Evolutionary conservation across 2,797 vertebrate genomes (phyloP).

Genomic region (Chiroxiphia lanceolata): DNA sequence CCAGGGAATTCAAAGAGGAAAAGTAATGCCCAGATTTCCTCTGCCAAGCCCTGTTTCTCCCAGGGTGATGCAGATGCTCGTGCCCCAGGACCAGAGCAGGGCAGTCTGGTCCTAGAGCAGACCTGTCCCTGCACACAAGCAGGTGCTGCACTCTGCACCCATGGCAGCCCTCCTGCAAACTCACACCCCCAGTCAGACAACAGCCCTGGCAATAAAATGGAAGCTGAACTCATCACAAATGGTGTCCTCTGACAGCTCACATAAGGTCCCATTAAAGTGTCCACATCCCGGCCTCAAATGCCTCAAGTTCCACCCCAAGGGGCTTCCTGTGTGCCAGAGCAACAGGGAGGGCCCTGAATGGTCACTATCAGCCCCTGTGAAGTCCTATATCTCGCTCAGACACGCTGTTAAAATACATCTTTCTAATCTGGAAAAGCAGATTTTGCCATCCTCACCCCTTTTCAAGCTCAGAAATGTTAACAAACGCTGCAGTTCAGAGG

Average conservation of each 20-base stretch:
- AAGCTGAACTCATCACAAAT: neutral
- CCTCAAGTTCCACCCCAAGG: neutral
- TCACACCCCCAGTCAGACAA: neutral
- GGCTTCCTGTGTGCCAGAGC: neutral
- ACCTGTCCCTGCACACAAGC: accelerated
- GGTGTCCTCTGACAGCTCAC: neutral
- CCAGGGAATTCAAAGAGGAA: neutral
- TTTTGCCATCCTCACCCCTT: constrained; percentile 9
- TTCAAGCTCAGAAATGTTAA: constrained; percentile 39
- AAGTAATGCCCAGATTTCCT: neutral
- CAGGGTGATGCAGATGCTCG: neutral
- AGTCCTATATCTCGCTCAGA: neutral
- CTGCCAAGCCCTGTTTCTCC: neutral
- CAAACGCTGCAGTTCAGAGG: constrained; percentile 29
- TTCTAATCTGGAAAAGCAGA: constrained; percentile 1
- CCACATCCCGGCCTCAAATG: neutral
- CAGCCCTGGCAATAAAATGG: neutral
- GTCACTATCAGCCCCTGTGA: neutral
- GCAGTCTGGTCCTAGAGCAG: neutral
- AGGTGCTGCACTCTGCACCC: neutral
- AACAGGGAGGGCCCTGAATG: neutral
- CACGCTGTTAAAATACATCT: neutral
- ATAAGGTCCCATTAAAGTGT: neutral
- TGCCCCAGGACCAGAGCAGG: neutral
- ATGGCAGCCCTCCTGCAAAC: neutral